These are phyloP conservation scores for Notothenia coriiceps DNA, from an alignment of 2,113 vertebrate species.

Conservation along the genomic window DNA sequence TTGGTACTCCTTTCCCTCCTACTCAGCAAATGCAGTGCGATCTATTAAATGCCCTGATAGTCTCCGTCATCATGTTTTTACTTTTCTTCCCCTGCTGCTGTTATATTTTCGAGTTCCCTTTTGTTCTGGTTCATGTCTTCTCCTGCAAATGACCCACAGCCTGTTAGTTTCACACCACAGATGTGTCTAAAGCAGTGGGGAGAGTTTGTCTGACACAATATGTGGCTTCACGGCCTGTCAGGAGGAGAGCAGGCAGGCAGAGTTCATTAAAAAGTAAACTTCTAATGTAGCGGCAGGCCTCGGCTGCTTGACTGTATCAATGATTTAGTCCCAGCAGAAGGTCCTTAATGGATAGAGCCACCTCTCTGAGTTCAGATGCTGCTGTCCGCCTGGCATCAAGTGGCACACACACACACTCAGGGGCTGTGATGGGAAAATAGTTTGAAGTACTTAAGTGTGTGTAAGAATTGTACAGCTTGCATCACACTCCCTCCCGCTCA, in stretches of 20 bases:
- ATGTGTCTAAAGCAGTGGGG: slow-evolving; percentile 26
- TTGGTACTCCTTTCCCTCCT: slow-evolving; percentile 21
- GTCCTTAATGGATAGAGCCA: slow-evolving; percentile 72
- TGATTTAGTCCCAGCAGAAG: slow-evolving; percentile 73
- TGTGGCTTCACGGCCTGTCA: slow-evolving; percentile 22
- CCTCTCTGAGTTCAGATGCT: slow-evolving; percentile 52
- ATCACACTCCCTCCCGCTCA: slow-evolving; percentile 21
- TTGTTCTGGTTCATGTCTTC: slow-evolving; percentile 35
- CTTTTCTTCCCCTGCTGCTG: slow-evolving; percentile 22
- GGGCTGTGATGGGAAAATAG: slow-evolving; percentile 37
- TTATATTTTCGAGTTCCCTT: slow-evolving; percentile 21
- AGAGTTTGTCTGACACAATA: slow-evolving; percentile 36
- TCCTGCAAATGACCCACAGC: slow-evolving; percentile 29
- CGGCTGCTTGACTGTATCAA: slow-evolving; percentile 70
- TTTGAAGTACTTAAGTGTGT: slow-evolving; percentile 58
- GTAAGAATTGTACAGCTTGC: slow-evolving; percentile 42
- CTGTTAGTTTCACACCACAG: slow-evolving; percentile 29
- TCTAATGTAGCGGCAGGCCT: slow-evolving; percentile 59
- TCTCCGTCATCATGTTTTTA: slow-evolving; percentile 29
- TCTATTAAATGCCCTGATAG: slow-evolving; percentile 43
- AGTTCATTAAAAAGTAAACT: slow-evolving; percentile 80
- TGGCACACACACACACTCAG: slow-evolving; percentile 39
- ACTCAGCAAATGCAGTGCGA: slow-evolving; percentile 34
- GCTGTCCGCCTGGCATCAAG: slow-evolving; percentile 49
- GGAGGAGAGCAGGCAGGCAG: slow-evolving; percentile 16